phyloP scores from a whole-genome alignment of 1,140 invertebrate genomes.

The Oryctes rhinoceros region DNA sequence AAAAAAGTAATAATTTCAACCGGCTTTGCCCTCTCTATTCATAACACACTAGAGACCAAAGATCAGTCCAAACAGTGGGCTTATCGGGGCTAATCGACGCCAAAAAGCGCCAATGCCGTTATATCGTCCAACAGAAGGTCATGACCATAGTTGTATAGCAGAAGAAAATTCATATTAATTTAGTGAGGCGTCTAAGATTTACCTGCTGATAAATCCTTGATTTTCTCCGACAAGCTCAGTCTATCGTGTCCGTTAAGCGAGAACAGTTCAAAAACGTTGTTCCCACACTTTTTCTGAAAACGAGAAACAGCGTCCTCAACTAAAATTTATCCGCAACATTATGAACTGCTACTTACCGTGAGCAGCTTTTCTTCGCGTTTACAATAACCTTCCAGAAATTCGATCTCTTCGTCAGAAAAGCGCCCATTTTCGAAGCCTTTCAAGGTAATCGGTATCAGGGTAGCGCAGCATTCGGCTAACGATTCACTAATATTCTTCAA shows the following conservation, averaged over 20 bases:
- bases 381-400: conserved; percentile 13
- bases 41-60: too few relatives aligned
- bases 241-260: not conserved
- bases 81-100: too few relatives aligned
- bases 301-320: not conserved
- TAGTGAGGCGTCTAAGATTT: too few relatives aligned
- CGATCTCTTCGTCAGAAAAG: not conserved
- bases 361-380: not conserved
- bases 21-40: too few relatives aligned
- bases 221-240: not conserved
- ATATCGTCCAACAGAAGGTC: too few relatives aligned
- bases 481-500: conserved; percentile 17
- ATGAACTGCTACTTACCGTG: not conserved
- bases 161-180: too few relatives aligned
- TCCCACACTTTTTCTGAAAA: not conserved
- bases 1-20: too few relatives aligned
- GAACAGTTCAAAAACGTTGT: not conserved
- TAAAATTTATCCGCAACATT: not conserved
- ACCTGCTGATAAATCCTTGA: not conserved
- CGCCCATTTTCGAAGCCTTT: not conserved
- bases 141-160: too few relatives aligned
- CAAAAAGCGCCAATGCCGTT: too few relatives aligned
- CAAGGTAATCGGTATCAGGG: not conserved
- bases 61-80: too few relatives aligned
- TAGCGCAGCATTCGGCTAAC: not conserved